Evolutionary conservation across 1,140 invertebrate species (phyloP).

Genomic region (Artemia franciscana): DNA sequence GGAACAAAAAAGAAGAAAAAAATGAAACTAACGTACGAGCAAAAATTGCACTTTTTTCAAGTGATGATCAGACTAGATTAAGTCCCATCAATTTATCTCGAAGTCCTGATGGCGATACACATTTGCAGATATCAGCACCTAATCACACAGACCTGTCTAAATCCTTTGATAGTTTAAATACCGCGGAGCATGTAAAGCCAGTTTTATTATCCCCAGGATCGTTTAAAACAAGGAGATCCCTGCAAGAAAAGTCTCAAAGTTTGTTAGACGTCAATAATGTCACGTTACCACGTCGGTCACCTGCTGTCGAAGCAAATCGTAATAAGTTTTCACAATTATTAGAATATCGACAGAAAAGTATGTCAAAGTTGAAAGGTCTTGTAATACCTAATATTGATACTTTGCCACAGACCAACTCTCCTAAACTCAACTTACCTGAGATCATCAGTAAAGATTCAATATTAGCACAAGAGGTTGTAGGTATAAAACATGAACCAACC

Average conservation of each 20-base stretch:
- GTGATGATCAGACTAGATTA: slow-evolving; percentile 14
- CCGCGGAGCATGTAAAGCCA: neutral
- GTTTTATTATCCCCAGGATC: neutral
- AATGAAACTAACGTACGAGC: slow-evolving; percentile 54
- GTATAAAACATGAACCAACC: neutral
- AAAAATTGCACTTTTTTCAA: slow-evolving; percentile 68
- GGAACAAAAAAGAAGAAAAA: slow-evolving; percentile 28
- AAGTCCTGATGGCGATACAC: neutral
- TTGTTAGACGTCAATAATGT: slow-evolving; percentile 22
- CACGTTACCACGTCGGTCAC: slow-evolving; percentile 6
- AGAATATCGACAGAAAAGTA: slow-evolving; percentile 49
- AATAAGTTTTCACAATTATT: slow-evolving; percentile 26
- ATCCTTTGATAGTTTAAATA: slow-evolving; percentile 4
- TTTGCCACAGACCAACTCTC: slow-evolving; percentile 21
- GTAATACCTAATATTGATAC: slow-evolving; percentile 53
- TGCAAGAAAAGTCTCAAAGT: slow-evolving; percentile 21
- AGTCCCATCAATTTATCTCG: neutral
- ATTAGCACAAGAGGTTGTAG: neutral
- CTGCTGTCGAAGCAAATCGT: neutral
- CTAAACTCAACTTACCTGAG: slow-evolving; percentile 34
- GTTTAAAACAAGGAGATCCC: neutral
- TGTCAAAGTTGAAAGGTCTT: slow-evolving; percentile 56
- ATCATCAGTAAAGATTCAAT: slow-evolving; percentile 40
- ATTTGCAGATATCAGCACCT: neutral
- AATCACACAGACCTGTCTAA: neutral